These are phyloP conservation scores for Gallinago media DNA, from an alignment of 2,113 vertebrate genomes.

Conservation along the genomic window DNA sequence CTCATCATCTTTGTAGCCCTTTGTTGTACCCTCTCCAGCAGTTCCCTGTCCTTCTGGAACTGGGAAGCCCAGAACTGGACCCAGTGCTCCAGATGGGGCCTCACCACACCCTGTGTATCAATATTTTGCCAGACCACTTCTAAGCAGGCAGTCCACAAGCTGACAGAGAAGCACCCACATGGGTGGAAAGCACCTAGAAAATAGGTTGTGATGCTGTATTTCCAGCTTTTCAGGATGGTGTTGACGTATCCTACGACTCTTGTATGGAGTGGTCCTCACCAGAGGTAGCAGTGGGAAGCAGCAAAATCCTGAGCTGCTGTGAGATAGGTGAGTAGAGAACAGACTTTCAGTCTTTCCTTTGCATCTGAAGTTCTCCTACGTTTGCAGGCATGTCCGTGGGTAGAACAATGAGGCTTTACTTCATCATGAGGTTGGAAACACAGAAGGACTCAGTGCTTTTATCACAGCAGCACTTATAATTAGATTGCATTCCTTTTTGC, in stretches of 20 bases:
- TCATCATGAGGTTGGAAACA: background rate
- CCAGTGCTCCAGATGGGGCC: no score
- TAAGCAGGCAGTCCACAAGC: background rate
- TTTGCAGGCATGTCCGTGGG: conserved; percentile 31
- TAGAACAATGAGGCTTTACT: conserved; percentile 37
- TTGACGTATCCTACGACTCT: background rate
- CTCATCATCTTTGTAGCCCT: no score
- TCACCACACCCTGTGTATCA: background rate
- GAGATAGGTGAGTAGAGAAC: background rate
- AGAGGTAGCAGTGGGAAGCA: background rate
- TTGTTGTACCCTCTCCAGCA: no score
- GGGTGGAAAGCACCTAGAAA: background rate
- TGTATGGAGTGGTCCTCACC: background rate
- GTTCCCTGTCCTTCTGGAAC: no score
- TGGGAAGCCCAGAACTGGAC: no score
- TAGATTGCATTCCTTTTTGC: conserved; percentile 24
- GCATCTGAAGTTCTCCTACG: conserved; percentile 37
- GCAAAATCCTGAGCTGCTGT: background rate
- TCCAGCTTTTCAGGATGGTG: background rate
- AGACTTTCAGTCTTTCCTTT: background rate
- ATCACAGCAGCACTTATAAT: conserved; percentile 1
- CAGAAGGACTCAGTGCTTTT: conserved; percentile 7
- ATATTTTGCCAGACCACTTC: background rate
- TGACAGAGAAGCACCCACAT: background rate
- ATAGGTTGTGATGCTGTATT: background rate